Base-by-base conservation (phyloP, 37 sponge, comb jelly and placozoan genomes). In the Bolinopsis microptera region DNA sequence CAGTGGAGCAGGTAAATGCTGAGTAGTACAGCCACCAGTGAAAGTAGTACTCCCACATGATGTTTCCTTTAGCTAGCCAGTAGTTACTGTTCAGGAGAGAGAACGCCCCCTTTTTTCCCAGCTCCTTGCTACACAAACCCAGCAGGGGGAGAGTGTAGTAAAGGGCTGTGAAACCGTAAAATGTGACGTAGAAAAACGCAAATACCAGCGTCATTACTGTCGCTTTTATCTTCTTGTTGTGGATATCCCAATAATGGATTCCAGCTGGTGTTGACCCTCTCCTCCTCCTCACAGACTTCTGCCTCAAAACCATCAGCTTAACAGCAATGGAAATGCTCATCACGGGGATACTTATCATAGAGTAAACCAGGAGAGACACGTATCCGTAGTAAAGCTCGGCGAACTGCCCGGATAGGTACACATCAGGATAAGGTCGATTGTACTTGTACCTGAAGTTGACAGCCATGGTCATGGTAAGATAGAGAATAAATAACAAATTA, bases 351-450 rank as follows among this genome's bases (percentile, higher is more conserved):
- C 22, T 72, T 24, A 72, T 21, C 75, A 72, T 72, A 5, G 75
- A 72, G 31, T 72, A 72, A 21, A 72, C 75, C 31, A 72, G 75
- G 31, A 72, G 3, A 30, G 75, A 72, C 5, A 72, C 75, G 26
- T 72, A 72, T 5, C 75, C 75, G 31, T 72, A 72, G 75, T 72
- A 72, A 8, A 72, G 75, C 5, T 3, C 75, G 31, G 31, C 22
- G 31, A 72, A 72, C n/a, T 72, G 2, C 5, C 75, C 75, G 5
- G 31, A n/a, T 21, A 72, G 31, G 75, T 72, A 72, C 31, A 72
- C 75, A n/a, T 72, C 75, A 5, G 75, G 75, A n/a, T 72, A 72
- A 5, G 75, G 75, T 72, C 31, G 5, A 5, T 72, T 72, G 75
- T 72, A 30, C 22, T 23, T 28, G 75, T 72, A 72, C 27, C 18